A percentile compares a stretch with the other conserved stretches of the same genome.
These are phyloP conservation scores for Falco rusticolus DNA, from an alignment of 2,797 vertebrate genomes.

Conservation along the genomic window DNA sequence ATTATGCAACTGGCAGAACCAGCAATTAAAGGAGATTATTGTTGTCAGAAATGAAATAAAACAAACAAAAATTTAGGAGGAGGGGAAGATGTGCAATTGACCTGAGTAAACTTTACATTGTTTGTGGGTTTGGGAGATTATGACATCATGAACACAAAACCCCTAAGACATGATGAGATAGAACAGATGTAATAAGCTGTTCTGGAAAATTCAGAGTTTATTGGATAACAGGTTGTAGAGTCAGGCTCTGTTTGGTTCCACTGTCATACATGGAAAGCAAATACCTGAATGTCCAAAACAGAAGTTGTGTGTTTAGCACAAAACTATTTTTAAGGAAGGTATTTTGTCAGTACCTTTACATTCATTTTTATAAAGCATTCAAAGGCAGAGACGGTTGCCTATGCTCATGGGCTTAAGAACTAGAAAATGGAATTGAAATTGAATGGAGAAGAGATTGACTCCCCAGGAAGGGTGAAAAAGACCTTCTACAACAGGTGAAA, in stretches of 20 bases:
- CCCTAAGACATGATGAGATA: neutral
- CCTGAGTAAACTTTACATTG: slow-evolving; percentile 23
- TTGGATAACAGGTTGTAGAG: neutral
- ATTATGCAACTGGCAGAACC: slow-evolving; percentile 51
- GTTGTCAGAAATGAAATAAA: slow-evolving; percentile 64
- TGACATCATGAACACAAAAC: neutral
- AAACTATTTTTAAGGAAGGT: slow-evolving; percentile 27
- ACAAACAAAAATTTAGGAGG: slow-evolving; percentile 42
- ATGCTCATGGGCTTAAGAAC: neutral
- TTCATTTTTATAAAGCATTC: neutral
- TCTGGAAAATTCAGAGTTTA: neutral
- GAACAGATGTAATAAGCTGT: neutral
- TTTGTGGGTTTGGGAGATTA: neutral
- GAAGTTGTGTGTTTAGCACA: neutral
- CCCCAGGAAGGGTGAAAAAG: neutral
- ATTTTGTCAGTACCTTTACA: neutral
- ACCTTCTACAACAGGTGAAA: slow-evolving; percentile 57
- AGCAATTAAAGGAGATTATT: slow-evolving; percentile 58
- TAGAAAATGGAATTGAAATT: slow-evolving; percentile 10
- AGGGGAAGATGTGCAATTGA: slow-evolving; percentile 17
- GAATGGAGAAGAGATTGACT: slow-evolving; percentile 5
- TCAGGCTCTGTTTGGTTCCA: neutral
- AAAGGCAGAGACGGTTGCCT: neutral
- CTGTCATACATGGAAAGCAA: neutral
- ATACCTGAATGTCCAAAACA: neutral